These are phyloP conservation scores for Corythornis cristatus DNA, from an alignment of 2,113 vertebrate species.

Conservation along the genomic window DNA sequence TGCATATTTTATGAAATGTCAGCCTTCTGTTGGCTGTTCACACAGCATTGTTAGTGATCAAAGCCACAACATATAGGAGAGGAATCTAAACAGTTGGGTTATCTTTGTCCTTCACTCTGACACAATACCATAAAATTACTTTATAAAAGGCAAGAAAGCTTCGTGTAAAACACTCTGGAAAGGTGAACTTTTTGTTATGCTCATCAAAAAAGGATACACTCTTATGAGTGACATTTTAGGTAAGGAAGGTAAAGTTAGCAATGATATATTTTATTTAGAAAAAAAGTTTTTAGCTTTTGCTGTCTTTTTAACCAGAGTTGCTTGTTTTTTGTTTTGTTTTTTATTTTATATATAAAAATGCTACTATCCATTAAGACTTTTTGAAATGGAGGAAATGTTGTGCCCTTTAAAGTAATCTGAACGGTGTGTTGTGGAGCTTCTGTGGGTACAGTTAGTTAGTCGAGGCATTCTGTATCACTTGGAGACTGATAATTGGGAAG, in stretches of 20 bases:
- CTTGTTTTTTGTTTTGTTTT: too few relatives aligned
- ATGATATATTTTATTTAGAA: neutral
- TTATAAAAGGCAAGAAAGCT: constrained; percentile 66
- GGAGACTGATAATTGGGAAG: neutral
- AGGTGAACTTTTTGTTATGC: constrained; percentile 51
- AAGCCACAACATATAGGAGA: constrained; percentile 85
- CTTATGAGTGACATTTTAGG: constrained; percentile 7
- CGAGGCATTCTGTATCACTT: neutral
- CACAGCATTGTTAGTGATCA: constrained; percentile 87
- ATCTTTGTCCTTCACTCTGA: constrained; percentile 83
- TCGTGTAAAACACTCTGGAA: constrained; percentile 29
- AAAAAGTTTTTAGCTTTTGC: constrained; percentile 27
- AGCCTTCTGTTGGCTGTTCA: constrained; percentile 88
- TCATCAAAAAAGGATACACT: constrained; percentile 40
- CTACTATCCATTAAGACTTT: neutral
- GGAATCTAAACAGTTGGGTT: constrained; percentile 84
- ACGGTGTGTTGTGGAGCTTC: neutral
- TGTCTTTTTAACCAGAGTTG: neutral
- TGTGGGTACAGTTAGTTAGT: neutral
- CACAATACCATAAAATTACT: constrained; percentile 78
- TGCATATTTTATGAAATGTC: constrained; percentile 91
- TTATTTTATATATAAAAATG: neutral
- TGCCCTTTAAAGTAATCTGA: neutral
- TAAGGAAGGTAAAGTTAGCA: constrained; percentile 2
- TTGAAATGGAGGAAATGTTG: neutral